These are phyloP conservation scores for Plutella xylostella DNA, from an alignment of 2,888 invertebrate species.

Conservation along the genomic window DNA sequence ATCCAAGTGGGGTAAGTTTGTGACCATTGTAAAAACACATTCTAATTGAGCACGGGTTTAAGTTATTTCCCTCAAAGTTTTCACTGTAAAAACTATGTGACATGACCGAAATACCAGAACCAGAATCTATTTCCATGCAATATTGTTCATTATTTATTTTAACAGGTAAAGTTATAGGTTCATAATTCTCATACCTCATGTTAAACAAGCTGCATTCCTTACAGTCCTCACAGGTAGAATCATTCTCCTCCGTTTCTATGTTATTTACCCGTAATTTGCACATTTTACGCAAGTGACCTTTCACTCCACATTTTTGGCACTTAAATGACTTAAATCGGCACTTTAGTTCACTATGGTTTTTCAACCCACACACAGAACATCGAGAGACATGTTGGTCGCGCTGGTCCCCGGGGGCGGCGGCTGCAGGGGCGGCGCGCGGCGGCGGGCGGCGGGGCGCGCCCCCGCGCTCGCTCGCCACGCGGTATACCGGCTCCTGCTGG, in stretches of 20 bases:
- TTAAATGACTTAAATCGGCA: constrained; percentile 9
- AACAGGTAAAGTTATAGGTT: constrained; percentile 5
- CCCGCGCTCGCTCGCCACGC: neutral
- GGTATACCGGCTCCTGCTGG: neutral
- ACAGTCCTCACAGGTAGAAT: neutral
- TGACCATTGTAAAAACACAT: constrained; percentile 13
- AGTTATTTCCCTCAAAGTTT: neutral
- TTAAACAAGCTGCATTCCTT: constrained; percentile 10
- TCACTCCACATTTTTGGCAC: constrained; percentile 9
- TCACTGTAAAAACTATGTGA: neutral
- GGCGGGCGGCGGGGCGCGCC: neutral
- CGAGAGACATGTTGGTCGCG: neutral
- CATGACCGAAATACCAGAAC: constrained; percentile 3
- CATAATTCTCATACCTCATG: constrained; percentile 10
- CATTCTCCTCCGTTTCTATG: neutral
- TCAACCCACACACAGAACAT: constrained; percentile 4
- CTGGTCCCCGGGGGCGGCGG: neutral
- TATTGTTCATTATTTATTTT: neutral
- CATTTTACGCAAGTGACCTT: constrained; percentile 6
- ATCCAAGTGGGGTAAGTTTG: constrained; percentile 11
- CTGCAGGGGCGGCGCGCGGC: neutral
- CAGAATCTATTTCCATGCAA: constrained; percentile 12
- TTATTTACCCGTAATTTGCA: neutral
- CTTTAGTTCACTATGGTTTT: constrained; percentile 1
- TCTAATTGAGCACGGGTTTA: neutral